Conservation (phyloP, 1,140 invertebrate genomes). For the Hypsibius dujardini region DNA sequence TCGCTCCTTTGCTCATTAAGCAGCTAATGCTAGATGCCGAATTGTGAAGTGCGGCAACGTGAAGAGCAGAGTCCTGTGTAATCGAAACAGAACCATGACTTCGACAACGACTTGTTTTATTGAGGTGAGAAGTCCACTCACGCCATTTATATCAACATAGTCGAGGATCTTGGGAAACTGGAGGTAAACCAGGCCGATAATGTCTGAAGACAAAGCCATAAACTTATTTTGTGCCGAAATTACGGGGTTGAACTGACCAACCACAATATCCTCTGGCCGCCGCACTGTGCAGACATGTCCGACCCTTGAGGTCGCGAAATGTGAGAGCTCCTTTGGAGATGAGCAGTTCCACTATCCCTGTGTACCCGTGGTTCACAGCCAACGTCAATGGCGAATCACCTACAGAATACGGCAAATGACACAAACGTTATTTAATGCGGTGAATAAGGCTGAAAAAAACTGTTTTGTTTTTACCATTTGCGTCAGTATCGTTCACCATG, state of each 20-base stretch:
- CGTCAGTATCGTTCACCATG: not conserved
- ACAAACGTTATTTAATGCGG: too few relatives aligned
- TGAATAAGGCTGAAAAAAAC: too few relatives aligned
- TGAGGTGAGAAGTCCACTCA: not conserved
- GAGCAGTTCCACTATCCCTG: not conserved
- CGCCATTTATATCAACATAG: not conserved
- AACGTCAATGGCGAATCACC: not conserved
- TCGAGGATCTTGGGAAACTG: slow-evolving; percentile 11
- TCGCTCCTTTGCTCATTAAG: not conserved
- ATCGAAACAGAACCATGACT: too few relatives aligned
- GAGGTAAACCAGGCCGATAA: not conserved
- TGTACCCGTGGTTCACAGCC: not conserved
- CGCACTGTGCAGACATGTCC: not conserved
- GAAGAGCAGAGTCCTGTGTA: not conserved
- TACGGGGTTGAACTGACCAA: not conserved
- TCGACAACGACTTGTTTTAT: not conserved
- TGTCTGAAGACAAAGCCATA: not conserved
- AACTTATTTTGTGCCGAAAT: too few relatives aligned
- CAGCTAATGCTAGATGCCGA: not conserved
- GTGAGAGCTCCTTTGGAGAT: slow-evolving; percentile 1
- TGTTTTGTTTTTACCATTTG: not conserved
- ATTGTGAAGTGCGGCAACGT: not conserved
- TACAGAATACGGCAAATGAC: too few relatives aligned
- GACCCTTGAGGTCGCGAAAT: not conserved
- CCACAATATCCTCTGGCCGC: not conserved